These are phyloP conservation scores for Aldrovandia affinis DNA, from an alignment of 2,797 vertebrate genomes.

Conservation along the genomic window DNA sequence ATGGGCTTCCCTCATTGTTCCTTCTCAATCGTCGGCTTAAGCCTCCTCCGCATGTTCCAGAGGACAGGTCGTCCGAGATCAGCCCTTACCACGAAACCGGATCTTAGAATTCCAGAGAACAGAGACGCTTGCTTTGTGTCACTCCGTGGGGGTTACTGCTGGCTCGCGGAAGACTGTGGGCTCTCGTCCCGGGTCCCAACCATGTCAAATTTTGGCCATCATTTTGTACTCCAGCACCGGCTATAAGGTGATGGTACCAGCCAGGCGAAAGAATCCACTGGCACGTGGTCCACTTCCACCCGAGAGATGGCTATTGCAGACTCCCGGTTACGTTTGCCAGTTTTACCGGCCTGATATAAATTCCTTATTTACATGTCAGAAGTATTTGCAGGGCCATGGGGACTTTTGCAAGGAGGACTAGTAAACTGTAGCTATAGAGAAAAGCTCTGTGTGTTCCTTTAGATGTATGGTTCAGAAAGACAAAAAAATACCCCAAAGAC, in stretches of 20 bases:
- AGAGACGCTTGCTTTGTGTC: conserved; percentile 25
- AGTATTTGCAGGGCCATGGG: background rate
- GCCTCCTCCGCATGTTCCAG: conserved; percentile 57
- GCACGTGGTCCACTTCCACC: background rate
- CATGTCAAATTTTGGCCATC: conserved; percentile 50
- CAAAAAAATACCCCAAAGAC: background rate
- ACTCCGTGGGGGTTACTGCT: conserved; percentile 46
- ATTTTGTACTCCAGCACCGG: conserved; percentile 40
- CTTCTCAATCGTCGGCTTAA: conserved; percentile 52
- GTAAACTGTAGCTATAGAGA: background rate
- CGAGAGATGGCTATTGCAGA: conserved; percentile 9
- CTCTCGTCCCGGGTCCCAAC: conserved; percentile 43
- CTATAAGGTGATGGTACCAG: conserved; percentile 19
- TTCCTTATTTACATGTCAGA: conserved; percentile 29
- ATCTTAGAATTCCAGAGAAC: conserved; percentile 55
- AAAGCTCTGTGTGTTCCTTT: background rate
- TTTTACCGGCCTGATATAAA: background rate
- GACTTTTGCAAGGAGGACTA: background rate
- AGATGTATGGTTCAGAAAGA: background rate
- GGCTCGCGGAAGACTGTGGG: conserved; percentile 40
- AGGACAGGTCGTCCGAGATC: conserved; percentile 37
- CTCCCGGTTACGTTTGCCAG: background rate
- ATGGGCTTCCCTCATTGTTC: conserved; percentile 68
- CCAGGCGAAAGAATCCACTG: conserved; percentile 11
- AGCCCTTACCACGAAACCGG: conserved; percentile 57